Conservation (phyloP, 2,888 invertebrate species). For the Platyscelio sp. region DNA sequence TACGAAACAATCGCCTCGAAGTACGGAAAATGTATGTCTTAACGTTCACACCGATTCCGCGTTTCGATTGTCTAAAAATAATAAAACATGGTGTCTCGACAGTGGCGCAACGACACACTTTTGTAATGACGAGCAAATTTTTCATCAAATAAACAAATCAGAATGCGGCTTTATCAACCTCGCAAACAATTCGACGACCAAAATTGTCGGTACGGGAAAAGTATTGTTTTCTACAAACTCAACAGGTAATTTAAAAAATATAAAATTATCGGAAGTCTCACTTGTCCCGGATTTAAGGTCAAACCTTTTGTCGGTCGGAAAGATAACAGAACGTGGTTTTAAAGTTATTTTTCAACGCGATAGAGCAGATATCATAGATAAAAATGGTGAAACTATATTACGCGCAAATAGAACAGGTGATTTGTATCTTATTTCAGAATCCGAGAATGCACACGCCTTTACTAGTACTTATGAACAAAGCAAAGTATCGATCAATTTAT, state of each 20-base stretch:
- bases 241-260: background rate
- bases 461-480: too few species aligned
- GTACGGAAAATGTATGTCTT: background rate
- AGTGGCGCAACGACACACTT: background rate
- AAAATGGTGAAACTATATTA: too few species aligned
- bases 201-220: background rate
- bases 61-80: background rate
- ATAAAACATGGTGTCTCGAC: background rate
- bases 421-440: too few species aligned
- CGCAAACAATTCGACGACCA: background rate
- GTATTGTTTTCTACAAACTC: background rate
- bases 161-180: background rate
- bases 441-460: too few species aligned
- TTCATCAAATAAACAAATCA: background rate
- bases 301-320: constrained; percentile 6
- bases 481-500: too few species aligned
- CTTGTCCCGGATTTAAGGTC: background rate
- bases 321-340: background rate
- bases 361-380: background rate
- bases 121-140: background rate
- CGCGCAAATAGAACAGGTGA: background rate
- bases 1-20: background rate
- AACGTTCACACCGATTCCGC: background rate
- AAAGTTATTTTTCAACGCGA: background rate
- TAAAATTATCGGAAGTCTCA: background rate